Evolutionary conservation across 1,140 invertebrate species (phyloP).

Genomic region (Oryzaephilus surinamensis): DNA sequence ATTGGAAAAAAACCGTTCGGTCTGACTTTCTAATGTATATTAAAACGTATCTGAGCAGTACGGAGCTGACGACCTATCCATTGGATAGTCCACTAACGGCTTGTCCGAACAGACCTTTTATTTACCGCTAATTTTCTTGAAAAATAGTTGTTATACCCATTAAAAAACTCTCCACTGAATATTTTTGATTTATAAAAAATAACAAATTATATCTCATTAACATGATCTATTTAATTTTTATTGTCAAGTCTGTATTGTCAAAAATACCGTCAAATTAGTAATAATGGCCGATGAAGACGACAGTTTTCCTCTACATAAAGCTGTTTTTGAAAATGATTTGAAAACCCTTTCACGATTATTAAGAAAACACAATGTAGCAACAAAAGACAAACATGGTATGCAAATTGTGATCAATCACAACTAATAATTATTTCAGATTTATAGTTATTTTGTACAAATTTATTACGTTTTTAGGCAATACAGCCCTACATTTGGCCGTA

Average conservation of each 20-base stretch:
- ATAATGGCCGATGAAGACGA: slow-evolving; percentile 39
- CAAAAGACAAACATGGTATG: slow-evolving; percentile 84
- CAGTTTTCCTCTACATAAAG: slow-evolving; percentile 67
- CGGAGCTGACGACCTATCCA: too few relatives aligned
- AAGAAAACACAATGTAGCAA: slow-evolving; percentile 59
- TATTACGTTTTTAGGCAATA: slow-evolving; percentile 60
- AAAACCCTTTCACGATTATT: slow-evolving; percentile 63
- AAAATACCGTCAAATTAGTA: slow-evolving; percentile 5
- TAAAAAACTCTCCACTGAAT: too few relatives aligned
- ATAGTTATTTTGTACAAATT: background rate
- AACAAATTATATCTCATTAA: too few relatives aligned
- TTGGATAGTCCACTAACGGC: too few relatives aligned
- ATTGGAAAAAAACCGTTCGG: too few relatives aligned
- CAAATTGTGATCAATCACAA: slow-evolving; percentile 16
- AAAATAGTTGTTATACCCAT: too few relatives aligned
- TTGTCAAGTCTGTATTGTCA: background rate
- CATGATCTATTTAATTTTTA: too few relatives aligned
- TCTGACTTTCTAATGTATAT: too few relatives aligned
- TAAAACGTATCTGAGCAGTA: too few relatives aligned
- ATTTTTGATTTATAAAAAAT: too few relatives aligned
- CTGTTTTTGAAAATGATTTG: slow-evolving; percentile 75
- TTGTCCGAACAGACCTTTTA: too few relatives aligned
- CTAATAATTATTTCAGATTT: background rate
- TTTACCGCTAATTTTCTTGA: too few relatives aligned
- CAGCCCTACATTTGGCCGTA: slow-evolving; percentile 85